Conservation (phyloP, 2,113 vertebrate species). For the Equus przewalskii region DNA sequence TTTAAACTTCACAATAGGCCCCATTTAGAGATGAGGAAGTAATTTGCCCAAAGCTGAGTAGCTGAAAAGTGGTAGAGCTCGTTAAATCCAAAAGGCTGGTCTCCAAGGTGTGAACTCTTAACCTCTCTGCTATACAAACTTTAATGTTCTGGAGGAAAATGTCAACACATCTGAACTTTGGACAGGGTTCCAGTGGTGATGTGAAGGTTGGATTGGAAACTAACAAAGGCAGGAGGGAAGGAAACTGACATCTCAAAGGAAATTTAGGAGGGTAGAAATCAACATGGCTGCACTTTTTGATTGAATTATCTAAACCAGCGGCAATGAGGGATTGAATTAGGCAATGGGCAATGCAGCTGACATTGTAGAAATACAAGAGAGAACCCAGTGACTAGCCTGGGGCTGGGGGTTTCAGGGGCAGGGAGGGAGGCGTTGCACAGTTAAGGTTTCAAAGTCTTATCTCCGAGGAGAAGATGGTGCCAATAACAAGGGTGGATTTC, state of each 20-base stretch:
- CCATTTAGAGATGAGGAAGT: not conserved
- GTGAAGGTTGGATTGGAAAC: constrained; percentile 1
- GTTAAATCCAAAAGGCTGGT: not conserved
- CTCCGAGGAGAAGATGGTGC: not conserved
- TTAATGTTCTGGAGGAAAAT: not conserved
- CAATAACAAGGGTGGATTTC: not conserved
- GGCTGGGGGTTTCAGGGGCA: not conserved
- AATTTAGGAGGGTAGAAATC: not conserved
- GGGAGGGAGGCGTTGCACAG: no score
- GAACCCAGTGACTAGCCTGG: not conserved
- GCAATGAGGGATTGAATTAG: not conserved
- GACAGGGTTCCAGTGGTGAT: not conserved
- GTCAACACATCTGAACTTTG: not conserved
- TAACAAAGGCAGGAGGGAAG: not conserved
- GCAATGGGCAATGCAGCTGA: not conserved
- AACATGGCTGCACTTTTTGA: not conserved
- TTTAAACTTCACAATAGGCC: not conserved
- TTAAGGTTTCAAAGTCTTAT: not conserved
- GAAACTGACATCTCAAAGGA: not conserved
- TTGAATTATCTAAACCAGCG: not conserved
- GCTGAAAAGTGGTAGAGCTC: not conserved
- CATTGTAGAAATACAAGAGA: not conserved
- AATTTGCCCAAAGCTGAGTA: not conserved
- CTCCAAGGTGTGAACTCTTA: not conserved
- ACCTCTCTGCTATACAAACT: not conserved